Evolutionary conservation across 2,113 vertebrate genomes (phyloP).

Genomic region (Choloepus hoffmanni): DNA sequence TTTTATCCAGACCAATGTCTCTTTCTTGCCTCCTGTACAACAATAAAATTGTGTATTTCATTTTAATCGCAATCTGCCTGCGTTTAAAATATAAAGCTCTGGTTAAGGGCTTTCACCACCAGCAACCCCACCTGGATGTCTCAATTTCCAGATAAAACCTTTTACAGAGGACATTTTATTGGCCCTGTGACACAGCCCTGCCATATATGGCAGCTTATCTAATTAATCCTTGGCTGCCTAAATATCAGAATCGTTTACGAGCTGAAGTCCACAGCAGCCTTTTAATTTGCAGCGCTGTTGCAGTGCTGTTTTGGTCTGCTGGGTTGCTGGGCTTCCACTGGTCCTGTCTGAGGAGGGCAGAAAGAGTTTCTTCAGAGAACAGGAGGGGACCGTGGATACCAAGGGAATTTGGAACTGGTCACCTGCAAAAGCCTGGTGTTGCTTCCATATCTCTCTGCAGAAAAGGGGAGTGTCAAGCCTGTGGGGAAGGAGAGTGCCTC

Average conservation of each 20-base stretch:
- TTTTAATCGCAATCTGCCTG: conserved; percentile 72
- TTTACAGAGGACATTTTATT: conserved; percentile 57
- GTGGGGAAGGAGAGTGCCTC: fast-evolving
- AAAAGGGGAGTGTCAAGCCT: background rate
- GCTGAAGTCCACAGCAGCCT: background rate
- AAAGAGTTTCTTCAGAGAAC: background rate
- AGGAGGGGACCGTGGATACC: background rate
- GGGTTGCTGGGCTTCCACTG: background rate
- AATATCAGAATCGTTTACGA: conserved; percentile 41
- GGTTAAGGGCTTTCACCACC: conserved; percentile 64
- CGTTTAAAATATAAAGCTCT: conserved; percentile 76
- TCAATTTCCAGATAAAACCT: conserved; percentile 61
- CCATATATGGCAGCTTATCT: background rate
- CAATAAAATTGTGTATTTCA: conserved; percentile 76
- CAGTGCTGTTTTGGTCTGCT: background rate
- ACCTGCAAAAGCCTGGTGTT: too few relatives aligned
- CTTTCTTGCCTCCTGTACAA: conserved; percentile 55
- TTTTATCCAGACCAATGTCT: conserved; percentile 67
- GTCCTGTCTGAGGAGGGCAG: background rate
- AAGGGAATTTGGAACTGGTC: background rate
- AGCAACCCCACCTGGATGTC: conserved; percentile 50
- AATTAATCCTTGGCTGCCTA: conserved; percentile 41
- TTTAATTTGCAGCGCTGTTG: conserved; percentile 8
- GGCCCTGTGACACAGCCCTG: background rate
- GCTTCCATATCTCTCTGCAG: background rate